Percentiles rank a stretch among this genome's conserved stretches.
Evolutionary conservation across 1,140 invertebrate genomes (phyloP).

Genomic region (Eubasilissa regina): DNA sequence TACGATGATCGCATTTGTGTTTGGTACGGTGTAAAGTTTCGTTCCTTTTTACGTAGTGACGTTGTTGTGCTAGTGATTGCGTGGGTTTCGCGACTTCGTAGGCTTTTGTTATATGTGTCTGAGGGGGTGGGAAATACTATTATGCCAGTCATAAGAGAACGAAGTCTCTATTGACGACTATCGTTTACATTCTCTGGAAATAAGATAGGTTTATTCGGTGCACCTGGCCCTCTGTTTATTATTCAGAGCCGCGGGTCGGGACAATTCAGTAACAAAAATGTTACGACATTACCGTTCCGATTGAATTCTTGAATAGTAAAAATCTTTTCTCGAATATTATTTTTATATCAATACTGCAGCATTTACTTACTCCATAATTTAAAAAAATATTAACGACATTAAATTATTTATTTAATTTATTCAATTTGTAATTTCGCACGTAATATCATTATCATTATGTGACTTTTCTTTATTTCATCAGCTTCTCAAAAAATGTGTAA

Average conservation of each 20-base stretch:
- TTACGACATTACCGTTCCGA: not conserved
- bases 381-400: too few relatives aligned
- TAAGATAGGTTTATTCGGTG: constrained; percentile 54
- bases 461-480: too few relatives aligned
- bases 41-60: not conserved
- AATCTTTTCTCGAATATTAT: too few relatives aligned
- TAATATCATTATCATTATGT: too few relatives aligned
- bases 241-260: not conserved
- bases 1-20: too few relatives aligned
- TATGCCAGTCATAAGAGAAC: constrained; percentile 36
- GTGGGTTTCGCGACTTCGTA: not conserved
- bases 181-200: constrained; percentile 57
- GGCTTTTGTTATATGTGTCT: not conserved
- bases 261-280: constrained; percentile 4
- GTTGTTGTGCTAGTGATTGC: not conserved
- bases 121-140: constrained; percentile 7
- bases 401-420: too few relatives aligned
- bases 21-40: too few relatives aligned
- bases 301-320: constrained; percentile 7
- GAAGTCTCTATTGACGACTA: constrained; percentile 54
- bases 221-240: constrained; percentile 47
- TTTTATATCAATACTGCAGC: too few relatives aligned
- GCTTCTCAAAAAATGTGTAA: too few relatives aligned
- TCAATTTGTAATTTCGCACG: too few relatives aligned
- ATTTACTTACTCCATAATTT: too few relatives aligned